Evolutionary conservation across 2,797 vertebrate genomes (phyloP).

Genomic region (Liasis olivaceus): DNA sequence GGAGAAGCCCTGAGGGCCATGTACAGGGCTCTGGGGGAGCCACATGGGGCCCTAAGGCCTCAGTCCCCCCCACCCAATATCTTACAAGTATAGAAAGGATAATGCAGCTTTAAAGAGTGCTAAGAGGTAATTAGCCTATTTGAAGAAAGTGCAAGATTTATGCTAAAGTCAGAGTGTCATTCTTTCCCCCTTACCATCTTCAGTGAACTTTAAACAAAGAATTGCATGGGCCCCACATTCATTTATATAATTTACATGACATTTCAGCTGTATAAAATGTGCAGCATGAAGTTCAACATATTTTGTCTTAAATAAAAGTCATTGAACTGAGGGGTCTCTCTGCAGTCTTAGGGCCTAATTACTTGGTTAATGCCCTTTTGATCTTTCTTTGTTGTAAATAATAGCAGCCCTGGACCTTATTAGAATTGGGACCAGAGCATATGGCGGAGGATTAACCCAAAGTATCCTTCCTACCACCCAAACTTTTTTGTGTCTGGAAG

Average conservation of each 20-base stretch:
- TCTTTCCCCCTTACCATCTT: background rate
- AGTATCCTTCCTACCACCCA: background rate
- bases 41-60: background rate
- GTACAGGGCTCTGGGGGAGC: background rate
- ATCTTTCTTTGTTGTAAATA: background rate
- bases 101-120: background rate
- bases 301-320: background rate
- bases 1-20: background rate
- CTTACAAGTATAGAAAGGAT: background rate
- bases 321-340: background rate
- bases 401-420: background rate
- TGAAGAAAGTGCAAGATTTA: background rate
- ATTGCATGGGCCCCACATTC: background rate
- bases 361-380: background rate
- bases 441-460: background rate
- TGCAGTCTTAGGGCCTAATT: background rate
- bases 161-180: background rate
- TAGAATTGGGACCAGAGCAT: background rate
- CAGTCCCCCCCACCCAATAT: background rate
- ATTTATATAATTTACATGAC: background rate
- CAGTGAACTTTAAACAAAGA: background rate
- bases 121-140: background rate
- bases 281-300: background rate
- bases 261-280: background rate
- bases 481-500: background rate